Evolutionary conservation across 2,888 invertebrate genomes (phyloP), one percentile per base, ranked within the genome.

Genomic region (Eulithis prunata): DNA sequence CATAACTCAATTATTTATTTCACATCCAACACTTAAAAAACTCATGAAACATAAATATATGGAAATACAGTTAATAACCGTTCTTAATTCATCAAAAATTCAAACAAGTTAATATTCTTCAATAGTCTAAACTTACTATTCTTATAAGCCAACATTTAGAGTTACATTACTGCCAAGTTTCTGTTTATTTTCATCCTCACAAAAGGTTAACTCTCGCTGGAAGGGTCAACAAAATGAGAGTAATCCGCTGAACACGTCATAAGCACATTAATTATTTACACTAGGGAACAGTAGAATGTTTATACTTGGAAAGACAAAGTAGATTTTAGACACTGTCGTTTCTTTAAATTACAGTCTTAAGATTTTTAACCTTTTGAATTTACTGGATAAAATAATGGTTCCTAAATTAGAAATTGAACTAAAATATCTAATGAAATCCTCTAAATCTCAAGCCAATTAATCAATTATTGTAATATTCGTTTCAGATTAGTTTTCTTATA

Each of bases 151-250:
- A 71, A 72, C 65, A 70, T 66, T 14, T n/a, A n/a, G n/a, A 71
- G 73, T 69, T 69, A 65, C 71, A 76, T 78, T 77, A 76, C 70
- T 71, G 13, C 43, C 56, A 73, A 71, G 70, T 72, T 70, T 69
- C 58, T 68, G 71, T 77, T 75, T 74, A 70, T 77, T 78, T 75
- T 71, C 63, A 71, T 54, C 69, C 65, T 67, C 71, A 68, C 76
- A 73, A 76, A 32, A 75, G 77, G 73, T 71, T 70, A 76, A 64
- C 71, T 73, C 66, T 70, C 69, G 60, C 72, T 62, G 54, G 69
- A 59, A 61, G 71, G 66, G 71, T 73, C 72, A 75, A 77, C 76
- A 72, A 61, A 73, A 75, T 71, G 69, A 73, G 70, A 75, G 73
- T 74, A 72, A 74, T 72, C 71, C 36, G 38, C 41, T 63, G 28